Conservation (phyloP, 2,113 vertebrate species). For the Equus quagga region DNA sequence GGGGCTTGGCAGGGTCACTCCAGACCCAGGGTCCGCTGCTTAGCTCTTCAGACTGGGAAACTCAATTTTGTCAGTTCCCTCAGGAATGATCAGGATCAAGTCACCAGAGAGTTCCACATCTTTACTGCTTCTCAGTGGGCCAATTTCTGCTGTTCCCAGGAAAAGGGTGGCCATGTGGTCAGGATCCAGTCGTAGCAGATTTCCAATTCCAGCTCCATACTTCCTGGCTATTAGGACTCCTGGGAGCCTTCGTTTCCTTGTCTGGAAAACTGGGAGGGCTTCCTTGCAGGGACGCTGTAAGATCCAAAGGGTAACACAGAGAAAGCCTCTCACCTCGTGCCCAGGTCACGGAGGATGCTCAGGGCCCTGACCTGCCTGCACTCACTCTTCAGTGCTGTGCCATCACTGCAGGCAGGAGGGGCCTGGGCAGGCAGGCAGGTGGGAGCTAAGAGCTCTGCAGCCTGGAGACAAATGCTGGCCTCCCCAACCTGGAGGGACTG, state of each 20-base stretch:
- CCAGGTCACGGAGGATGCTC: background rate
- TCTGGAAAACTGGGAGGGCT: background rate
- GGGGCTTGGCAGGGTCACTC: background rate
- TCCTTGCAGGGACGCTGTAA: background rate
- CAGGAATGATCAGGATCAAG: background rate
- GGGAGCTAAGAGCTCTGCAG: background rate
- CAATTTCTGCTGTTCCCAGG: background rate
- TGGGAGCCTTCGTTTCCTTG: background rate
- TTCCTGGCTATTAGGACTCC: background rate
- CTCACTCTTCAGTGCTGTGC: background rate
- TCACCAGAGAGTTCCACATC: background rate
- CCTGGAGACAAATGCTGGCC: background rate
- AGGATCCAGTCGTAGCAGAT: background rate
- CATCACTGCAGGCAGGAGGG: background rate
- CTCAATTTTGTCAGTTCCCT: background rate
- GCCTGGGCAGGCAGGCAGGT: background rate
- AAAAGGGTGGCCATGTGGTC: background rate
- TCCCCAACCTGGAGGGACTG: background rate
- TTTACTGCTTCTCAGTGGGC: background rate
- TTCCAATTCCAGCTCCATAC: constrained; percentile 4
- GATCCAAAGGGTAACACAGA: background rate
- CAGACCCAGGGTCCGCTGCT: background rate
- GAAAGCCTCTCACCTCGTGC: background rate
- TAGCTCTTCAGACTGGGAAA: background rate
- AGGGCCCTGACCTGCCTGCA: background rate